Percentiles rank a stretch among this genome's conserved stretches.
These are phyloP conservation scores for Papilio protenor DNA, from an alignment of 2,888 invertebrate species.

Conservation along the genomic window DNA sequence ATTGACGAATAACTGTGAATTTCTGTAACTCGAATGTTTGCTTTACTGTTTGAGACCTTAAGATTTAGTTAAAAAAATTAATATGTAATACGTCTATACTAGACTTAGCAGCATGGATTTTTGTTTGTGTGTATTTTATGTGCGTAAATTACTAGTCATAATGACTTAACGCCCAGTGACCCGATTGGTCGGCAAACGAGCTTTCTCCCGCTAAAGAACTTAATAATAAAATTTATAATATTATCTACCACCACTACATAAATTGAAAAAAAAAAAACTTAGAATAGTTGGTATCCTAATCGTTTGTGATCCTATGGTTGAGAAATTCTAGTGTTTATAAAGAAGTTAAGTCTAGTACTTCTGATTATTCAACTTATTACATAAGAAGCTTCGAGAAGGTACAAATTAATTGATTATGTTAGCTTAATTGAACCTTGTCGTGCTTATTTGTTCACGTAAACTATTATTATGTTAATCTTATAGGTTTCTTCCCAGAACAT, in stretches of 20 bases:
- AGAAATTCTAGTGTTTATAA: neutral
- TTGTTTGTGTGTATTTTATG: too few species aligned
- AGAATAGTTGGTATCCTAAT: neutral
- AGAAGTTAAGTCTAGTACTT: neutral
- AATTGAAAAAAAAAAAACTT: neutral
- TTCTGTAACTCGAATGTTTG: neutral
- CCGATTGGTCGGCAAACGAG: neutral
- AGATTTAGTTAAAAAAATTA: too few species aligned
- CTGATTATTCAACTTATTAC: neutral
- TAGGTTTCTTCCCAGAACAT: neutral
- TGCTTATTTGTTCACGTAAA: neutral
- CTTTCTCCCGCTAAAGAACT: constrained; percentile 7
- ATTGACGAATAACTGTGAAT: neutral
- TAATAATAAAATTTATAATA: neutral
- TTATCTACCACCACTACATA: neutral
- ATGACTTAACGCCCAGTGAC: neutral
- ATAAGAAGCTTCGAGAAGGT: neutral
- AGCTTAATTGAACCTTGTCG: neutral
- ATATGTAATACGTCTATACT: too few species aligned
- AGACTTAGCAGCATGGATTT: too few species aligned
- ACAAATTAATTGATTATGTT: constrained; percentile 1
- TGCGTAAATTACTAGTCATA: neutral
- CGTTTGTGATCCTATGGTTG: neutral
- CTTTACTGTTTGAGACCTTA: neutral
- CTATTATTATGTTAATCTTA: neutral